Conservation (phyloP, 2,113 vertebrate genomes). For the Hylia prasina region DNA sequence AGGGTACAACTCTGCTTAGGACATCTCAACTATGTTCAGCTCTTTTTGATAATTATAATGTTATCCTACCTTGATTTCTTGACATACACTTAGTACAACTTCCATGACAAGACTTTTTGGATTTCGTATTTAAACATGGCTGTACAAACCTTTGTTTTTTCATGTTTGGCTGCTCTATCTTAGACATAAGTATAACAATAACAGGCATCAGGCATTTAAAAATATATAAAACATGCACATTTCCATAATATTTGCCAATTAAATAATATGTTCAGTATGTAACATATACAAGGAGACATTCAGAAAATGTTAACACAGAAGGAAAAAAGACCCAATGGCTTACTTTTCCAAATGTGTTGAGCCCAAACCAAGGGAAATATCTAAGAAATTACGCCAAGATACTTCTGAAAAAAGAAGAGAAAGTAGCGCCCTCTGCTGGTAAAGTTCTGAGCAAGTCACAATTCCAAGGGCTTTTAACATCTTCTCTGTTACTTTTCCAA, state of each 20-base stretch:
- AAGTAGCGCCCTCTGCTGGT: conserved; percentile 88
- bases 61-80: background rate
- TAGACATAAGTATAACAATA: background rate
- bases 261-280: background rate
- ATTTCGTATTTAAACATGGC: background rate
- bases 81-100: background rate
- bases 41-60: background rate
- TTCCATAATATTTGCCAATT: background rate
- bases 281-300: background rate
- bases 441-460: conserved; percentile 84
- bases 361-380: conserved; percentile 88
- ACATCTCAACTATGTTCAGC: background rate
- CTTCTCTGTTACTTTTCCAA: conserved; percentile 98
- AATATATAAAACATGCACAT: background rate
- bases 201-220: background rate
- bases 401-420: conserved; percentile 91
- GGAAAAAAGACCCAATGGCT: rapidly evolving
- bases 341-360: conserved; percentile 87
- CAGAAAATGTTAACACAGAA: background rate
- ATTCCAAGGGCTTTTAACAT: conserved; percentile 89
- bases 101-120: background rate
- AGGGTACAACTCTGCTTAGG: background rate
- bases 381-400: conserved; percentile 87
- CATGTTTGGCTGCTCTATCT: background rate
- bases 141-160: background rate